These are phyloP conservation scores for Thamnophis sirtalis DNA, from an alignment of 2,113 vertebrate genomes.

Conservation along the genomic window DNA sequence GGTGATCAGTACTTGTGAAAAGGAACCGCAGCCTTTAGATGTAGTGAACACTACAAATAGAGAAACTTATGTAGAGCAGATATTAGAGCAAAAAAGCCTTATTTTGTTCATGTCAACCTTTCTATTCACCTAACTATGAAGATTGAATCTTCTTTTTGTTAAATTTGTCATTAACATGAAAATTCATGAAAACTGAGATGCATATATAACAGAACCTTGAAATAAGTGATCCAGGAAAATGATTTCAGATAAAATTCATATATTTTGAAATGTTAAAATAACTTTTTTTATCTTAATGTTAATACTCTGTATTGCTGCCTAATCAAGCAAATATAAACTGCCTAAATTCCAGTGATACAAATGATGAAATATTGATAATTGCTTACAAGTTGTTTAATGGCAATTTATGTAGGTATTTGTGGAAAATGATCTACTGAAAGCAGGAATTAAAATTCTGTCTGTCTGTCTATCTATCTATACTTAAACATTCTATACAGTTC, in stretches of 20 bases:
- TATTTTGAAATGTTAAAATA: constrained; percentile 21
- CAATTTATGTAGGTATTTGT: constrained; percentile 9
- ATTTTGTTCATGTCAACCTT: constrained; percentile 9
- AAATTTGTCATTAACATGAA: constrained; percentile 35
- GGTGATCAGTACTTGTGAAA: constrained; percentile 46
- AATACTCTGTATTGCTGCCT: constrained; percentile 29
- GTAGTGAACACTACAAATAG: constrained; percentile 18
- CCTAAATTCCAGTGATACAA: neutral
- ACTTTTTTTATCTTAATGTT: constrained; percentile 6
- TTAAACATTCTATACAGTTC: neutral
- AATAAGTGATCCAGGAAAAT: neutral
- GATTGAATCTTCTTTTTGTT: constrained; percentile 16
- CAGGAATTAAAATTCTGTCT: neutral
- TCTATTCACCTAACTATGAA: neutral
- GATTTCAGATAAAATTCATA: neutral
- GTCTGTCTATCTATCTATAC: too few relatives aligned
- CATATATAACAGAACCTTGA: neutral
- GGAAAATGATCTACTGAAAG: neutral
- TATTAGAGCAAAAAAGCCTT: constrained; percentile 1
- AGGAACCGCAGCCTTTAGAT: constrained; percentile 19
- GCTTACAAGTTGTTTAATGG: neutral
- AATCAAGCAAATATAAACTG: constrained; percentile 13
- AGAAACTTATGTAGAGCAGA: constrained; percentile 17
- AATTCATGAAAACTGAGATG: neutral
- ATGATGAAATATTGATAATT: neutral